Base-by-base conservation (phyloP, 2,888 invertebrate genomes). In the Stenotaenia linearis region DNA sequence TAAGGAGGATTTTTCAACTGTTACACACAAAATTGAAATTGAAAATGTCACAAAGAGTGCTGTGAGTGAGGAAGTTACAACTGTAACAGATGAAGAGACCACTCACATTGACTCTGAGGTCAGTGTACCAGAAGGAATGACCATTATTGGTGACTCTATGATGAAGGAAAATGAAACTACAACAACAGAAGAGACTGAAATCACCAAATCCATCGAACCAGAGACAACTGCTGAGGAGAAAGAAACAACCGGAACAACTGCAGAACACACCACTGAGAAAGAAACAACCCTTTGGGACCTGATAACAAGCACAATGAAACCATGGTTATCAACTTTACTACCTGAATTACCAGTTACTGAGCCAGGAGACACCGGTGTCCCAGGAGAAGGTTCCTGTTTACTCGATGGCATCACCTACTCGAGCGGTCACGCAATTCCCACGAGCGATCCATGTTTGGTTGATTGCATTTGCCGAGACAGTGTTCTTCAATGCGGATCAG, bases 391-490 rank as follows among this genome's bases (percentile, higher is more conserved):
- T 32, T 78, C 77, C 56, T 82, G 82, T 78, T 69, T 79, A 7
- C 75, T 80, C 12, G 78, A 81, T 35, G 82, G 80, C 9, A 76
- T 78, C 28, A 79, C 80, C 15, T 83, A 82, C 35, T 6, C 50
- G 2, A 78, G 81, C 32, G 80, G 80, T 2, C 80, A 81, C 7
- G 32, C 79, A 15, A 80, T 83, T 32, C 82, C 81, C 0, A 80
- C 79, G 18, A 74, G 25, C 12, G 80, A 82, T 69, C 77, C 80
- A n/a, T 83, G 83, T 79, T 78, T 79, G 6, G 80, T 80, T n/a
- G 78, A 80, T 28, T 81, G 81, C 35, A 32, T 76, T 2, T 81
- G 81, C 35, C n/a, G 40, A 10, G 80, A 77, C 79, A 81, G 81
- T 50, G 21, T 81, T 5, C 76, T 79, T 35, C 28, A 21, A 12